A percentile compares a stretch with the other conserved stretches of the same genome.
phyloP scores from a whole-genome alignment of 2,113 vertebrate genomes.

The Etia nguti region DNA sequence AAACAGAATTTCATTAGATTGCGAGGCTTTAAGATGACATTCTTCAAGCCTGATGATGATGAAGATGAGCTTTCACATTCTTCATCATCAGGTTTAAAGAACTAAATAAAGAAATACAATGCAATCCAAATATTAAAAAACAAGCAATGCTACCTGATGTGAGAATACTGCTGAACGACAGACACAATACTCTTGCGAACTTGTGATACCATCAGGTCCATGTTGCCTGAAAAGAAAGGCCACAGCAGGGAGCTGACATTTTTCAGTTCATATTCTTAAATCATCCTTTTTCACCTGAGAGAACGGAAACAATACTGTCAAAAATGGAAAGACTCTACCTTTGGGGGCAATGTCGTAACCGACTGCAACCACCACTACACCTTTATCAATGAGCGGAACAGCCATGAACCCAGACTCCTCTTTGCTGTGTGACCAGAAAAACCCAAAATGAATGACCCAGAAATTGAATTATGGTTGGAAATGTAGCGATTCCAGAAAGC shows the following conservation, averaged over 20 bases:
- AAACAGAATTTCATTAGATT: background rate
- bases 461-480: background rate
- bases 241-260: background rate
- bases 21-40: background rate
- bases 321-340: conserved; percentile 67
- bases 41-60: background rate
- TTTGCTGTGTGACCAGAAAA: conserved; percentile 74
- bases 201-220: conserved; percentile 90
- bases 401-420: conserved; percentile 87
- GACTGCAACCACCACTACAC: conserved; percentile 78
- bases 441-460: background rate
- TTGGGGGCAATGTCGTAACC: conserved; percentile 83
- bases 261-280: background rate
- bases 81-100: background rate
- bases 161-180: conserved; percentile 71
- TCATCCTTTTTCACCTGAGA: background rate
- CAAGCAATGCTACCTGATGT: conserved; percentile 70
- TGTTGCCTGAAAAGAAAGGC: conserved; percentile 70
- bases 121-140: rapidly evolving
- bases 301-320: rapidly evolving
- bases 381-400: conserved; percentile 69
- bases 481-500: background rate
- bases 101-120: background rate
- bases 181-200: conserved; percentile 79
- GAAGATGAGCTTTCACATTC: background rate